Evolutionary conservation across 1,140 invertebrate species (phyloP), one percentile per base, ranked within the genome.

Genomic region (Druon quercuslanigerum): DNA sequence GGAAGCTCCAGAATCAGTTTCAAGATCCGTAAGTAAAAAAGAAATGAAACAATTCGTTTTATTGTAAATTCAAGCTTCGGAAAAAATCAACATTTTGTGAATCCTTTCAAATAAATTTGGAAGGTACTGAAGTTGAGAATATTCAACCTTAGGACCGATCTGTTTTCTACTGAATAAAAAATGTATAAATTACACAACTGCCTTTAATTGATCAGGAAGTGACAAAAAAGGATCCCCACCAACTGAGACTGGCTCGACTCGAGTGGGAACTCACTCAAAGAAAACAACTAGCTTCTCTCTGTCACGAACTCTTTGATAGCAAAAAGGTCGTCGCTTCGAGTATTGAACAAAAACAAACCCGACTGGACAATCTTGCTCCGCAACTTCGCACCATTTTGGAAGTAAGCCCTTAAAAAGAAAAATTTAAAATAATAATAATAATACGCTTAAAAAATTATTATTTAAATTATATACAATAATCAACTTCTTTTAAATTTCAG

Each of bases 261-360:
- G 96, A 99, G 87, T 98, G 96, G 95, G 98, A 99, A 88, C 92
- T 98, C 17, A 94, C 95, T n/a, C 96, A 98, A 88, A 92, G 98
- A 51, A 97, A 97, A 90, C 94, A 97, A 82, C 90, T 98, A 19
- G 94, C 97, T 13, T 93, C 94, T 56, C 92, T 96, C 17, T 96
- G 96, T 82, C 94, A 95, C 84, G 93, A 95, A 82, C 90, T 98
- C 11, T 93, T 96, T 51, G 93, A 94, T 33, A 95, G 93, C 25
- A 98, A 97, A 86, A 95, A 96, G 84, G 92, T 92, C 73, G 94
- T 97, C 9, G 92, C 94, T 46, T 92, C 94, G 50, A 95, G 95
- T 74, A 98, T 98, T 79, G 93, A 95, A 60, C 94, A 94, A n/a
- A 96, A 96, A 81, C 94, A 96, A 76, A 94, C 95, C 66, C 94